Evolutionary conservation across 64 coral and sea anemone species (phyloP), one percentile per base, ranked within the genome.

Genomic region (Montipora cactus): DNA sequence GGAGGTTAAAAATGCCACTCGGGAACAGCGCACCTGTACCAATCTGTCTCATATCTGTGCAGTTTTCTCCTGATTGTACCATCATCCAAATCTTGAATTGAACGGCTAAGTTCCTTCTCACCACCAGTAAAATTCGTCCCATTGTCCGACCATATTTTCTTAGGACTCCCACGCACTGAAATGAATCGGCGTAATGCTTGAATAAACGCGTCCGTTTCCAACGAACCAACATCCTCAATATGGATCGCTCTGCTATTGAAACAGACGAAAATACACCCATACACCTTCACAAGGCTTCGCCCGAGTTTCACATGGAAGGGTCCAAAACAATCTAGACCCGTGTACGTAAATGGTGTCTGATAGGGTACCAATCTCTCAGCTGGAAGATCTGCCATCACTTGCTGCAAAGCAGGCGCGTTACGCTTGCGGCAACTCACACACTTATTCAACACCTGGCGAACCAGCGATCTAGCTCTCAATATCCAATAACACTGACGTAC

Each of bases 1-100:
- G 85, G 92, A 68, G 92, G 84, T 76, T 94, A 86, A 16, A 92
- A 92, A 70, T 47, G 66, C 81, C 90, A 92, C 46, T 86, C 37
- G 16, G 79, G 79, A 19, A 92, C 4, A 0, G 37, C 9, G 25
- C 69, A 84, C 0, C 73, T 47, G 72, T 76, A 62, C 90, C 90
- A 92, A 47, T 92, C 80, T 47, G 67, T 72, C 64, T 77, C 81
- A 21, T 20, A 22, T 0, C n/a, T 66, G 67, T 93, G 81, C 44
- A 93, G 19, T 18, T 82, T 81, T 5, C 19, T 76, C 81, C 50
- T 76, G 74, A 93, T 93, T 10, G 8, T 13, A 8, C 53, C 59
- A 62, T 80, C 21, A 21, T 94, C 25, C n/a, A 67, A 5, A 25
- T 89, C 77, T 9, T 74, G n/a, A 14, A 81, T n/a, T 9, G 92